phyloP scores from a whole-genome alignment of 2,888 invertebrate species.

The Drosophila vallismaia region DNA sequence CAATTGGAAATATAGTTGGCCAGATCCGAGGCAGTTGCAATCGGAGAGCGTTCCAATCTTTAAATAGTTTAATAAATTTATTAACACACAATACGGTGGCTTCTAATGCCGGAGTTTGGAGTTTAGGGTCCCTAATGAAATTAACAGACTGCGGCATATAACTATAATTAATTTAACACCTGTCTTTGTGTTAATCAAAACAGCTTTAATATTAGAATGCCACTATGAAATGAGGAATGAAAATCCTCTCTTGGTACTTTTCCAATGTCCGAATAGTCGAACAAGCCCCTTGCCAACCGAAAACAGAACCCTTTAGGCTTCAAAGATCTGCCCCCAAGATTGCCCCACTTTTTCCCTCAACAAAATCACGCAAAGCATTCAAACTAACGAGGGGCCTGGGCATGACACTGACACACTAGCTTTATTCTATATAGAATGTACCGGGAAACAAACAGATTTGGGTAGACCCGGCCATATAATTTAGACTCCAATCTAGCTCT shows the following conservation, averaged over 20 bases:
- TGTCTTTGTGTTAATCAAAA: conserved; percentile 50
- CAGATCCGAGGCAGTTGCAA: conserved; percentile 8
- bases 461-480: conserved; percentile 29
- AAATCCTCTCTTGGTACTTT: conserved; percentile 38
- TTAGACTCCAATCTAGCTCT: conserved; percentile 31
- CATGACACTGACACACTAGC: conserved; percentile 33
- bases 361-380: conserved; percentile 58
- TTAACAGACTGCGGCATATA: conserved; percentile 25
- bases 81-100: conserved; percentile 16
- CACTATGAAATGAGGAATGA: conserved; percentile 19
- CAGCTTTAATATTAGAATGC: conserved; percentile 48
- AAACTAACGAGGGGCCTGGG: conserved; percentile 42
- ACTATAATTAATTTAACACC: conserved; percentile 63
- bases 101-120: conserved; percentile 5
- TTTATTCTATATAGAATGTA: conserved; percentile 15
- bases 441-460: conserved; percentile 22
- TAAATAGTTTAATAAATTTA: conserved; percentile 34
- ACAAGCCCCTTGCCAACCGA: conserved; percentile 38
- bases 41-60: neutral
- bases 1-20: neutral
- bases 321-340: conserved; percentile 29
- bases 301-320: conserved; percentile 3
- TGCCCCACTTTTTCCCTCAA: conserved; percentile 3
- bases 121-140: conserved; percentile 23
- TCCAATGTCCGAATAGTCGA: conserved; percentile 28